A percentile compares a stretch with the other conserved stretches of the same genome.
These are phyloP conservation scores for Lynx canadensis DNA, from an alignment of 2,113 vertebrate genomes.

Conservation along the genomic window DNA sequence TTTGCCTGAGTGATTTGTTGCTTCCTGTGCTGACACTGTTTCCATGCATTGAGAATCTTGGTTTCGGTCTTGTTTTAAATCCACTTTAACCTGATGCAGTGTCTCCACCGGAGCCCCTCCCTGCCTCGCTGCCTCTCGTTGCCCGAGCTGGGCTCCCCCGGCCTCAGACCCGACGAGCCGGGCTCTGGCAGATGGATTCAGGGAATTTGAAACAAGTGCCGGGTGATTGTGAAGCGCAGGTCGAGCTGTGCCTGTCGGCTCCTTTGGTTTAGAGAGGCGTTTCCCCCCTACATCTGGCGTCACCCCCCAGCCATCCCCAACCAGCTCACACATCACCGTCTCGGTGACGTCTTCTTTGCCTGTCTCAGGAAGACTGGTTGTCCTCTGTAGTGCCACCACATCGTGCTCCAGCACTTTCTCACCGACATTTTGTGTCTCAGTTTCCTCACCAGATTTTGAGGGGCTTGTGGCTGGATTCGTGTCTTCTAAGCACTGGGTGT, in stretches of 20 bases:
- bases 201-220: background rate
- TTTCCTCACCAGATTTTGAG: background rate
- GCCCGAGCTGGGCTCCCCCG: background rate
- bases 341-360: background rate
- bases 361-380: background rate
- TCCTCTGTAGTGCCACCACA: background rate
- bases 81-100: background rate
- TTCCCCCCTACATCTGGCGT: fast-evolving
- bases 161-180: background rate
- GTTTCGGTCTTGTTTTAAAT: background rate
- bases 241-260: fast-evolving
- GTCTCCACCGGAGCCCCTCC: background rate
- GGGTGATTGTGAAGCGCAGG: background rate
- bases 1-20: background rate
- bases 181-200: background rate
- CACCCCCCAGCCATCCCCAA: fast-evolving
- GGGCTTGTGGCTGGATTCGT: background rate
- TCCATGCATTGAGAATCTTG: background rate
- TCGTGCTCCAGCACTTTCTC: background rate
- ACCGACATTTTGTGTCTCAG: background rate
- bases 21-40: background rate
- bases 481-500: background rate
- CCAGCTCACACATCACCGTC: fast-evolving
- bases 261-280: background rate
- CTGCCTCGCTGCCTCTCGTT: background rate